These are phyloP conservation scores for Cephus nigrinus DNA, from an alignment of 2,888 invertebrate species.

Conservation along the genomic window DNA sequence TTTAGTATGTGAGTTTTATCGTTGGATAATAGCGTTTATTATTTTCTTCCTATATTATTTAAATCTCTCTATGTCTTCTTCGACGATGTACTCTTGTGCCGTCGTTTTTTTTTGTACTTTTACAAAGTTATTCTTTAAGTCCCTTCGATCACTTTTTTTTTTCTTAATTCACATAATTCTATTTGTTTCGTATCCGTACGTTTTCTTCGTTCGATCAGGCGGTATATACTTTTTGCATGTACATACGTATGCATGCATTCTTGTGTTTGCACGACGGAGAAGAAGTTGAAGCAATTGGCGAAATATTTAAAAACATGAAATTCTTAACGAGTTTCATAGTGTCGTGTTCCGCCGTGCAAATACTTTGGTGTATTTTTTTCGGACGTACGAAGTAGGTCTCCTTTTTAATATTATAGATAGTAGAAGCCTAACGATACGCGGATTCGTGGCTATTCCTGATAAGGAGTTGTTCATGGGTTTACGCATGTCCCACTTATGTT, in stretches of 20 bases:
- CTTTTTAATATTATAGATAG: conserved; percentile 11
- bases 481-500: conserved; percentile 42
- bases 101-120: conserved; percentile 20
- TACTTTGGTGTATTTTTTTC: conserved; percentile 11
- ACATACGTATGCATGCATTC: conserved; percentile 38
- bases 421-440: conserved; percentile 25
- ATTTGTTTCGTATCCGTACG: conserved; percentile 22
- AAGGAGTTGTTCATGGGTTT: neutral
- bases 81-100: conserved; percentile 16
- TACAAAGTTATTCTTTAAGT: conserved; percentile 23
- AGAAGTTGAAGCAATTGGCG: neutral
- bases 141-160: conserved; percentile 17
- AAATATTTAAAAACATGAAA: too few relatives aligned
- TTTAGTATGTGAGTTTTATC: conserved; percentile 27
- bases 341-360: conserved; percentile 8
- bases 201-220: conserved; percentile 24
- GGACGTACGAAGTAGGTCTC: conserved; percentile 4
- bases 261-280: conserved; percentile 29
- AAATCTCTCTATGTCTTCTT: conserved; percentile 11
- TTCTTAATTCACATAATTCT: conserved; percentile 9
- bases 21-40: conserved; percentile 23
- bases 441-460: neutral
- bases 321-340: too few relatives aligned
- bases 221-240: conserved; percentile 33
- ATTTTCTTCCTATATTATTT: conserved; percentile 24